phyloP scores from a whole-genome alignment of 2,113 vertebrate species.

The Eptesicus fuscus region DNA sequence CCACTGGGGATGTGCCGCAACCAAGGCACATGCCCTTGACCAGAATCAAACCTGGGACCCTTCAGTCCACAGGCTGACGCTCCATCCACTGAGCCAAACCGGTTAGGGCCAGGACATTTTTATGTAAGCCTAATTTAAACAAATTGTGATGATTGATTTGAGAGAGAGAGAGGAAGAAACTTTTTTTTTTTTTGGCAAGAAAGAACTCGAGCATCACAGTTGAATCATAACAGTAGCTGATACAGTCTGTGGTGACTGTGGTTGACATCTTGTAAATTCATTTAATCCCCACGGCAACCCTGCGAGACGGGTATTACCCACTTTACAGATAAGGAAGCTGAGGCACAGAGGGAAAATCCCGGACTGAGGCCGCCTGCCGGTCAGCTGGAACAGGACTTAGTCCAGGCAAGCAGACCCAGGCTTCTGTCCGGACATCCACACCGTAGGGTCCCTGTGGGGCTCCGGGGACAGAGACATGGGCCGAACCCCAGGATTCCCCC shows the following conservation, averaged over 20 bases:
- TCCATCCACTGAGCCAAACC: no score
- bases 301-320: neutral
- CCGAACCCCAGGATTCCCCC: no score
- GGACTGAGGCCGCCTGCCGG: no score
- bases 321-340: neutral
- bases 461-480: neutral
- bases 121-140: neutral
- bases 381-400: neutral
- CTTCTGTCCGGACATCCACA: neutral
- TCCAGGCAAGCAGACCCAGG: accelerated
- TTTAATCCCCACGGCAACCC: neutral
- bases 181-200: neutral
- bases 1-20: no score
- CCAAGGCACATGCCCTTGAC: no score
- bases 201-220: neutral
- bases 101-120: neutral
- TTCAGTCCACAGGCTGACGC: no score
- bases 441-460: neutral
- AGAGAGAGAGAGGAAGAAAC: neutral
- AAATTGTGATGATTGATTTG: neutral
- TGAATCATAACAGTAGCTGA: neutral
- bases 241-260: neutral
- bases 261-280: neutral
- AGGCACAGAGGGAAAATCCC: neutral
- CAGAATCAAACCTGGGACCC: no score